These are phyloP conservation scores for Premnoplex brunnescens DNA, from an alignment of 2,797 vertebrate species.

Conservation along the genomic window DNA sequence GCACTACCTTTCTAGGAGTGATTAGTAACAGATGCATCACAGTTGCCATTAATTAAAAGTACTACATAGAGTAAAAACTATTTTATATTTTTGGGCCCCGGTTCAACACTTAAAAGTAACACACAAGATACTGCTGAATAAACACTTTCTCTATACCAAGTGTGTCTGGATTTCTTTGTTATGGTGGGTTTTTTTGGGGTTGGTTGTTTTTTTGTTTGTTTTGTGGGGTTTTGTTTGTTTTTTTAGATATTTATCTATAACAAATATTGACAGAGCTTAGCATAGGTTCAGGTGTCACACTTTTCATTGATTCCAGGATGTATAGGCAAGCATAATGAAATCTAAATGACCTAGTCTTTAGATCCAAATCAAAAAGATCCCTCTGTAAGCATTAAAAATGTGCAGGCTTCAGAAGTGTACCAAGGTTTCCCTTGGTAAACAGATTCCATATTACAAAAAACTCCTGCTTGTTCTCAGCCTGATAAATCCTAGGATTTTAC, in stretches of 20 bases:
- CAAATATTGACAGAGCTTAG: background rate
- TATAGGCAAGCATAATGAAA: background rate
- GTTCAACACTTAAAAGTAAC: background rate
- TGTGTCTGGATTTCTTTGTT: background rate
- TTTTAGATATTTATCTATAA: background rate
- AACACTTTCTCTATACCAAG: background rate
- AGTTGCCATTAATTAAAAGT: background rate
- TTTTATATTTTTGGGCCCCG: background rate
- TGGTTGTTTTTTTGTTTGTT: background rate
- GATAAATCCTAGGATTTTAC: background rate
- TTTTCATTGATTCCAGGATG: background rate
- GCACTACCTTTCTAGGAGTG: background rate
- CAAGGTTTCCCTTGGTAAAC: background rate
- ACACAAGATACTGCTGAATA: background rate
- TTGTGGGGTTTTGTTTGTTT: background rate
- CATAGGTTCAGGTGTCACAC: background rate
- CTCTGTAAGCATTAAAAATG: background rate
- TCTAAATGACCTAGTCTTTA: background rate
- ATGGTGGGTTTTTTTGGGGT: background rate
- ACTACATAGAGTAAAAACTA: background rate
- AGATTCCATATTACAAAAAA: background rate
- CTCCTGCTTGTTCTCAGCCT: background rate
- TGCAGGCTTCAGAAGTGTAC: background rate
- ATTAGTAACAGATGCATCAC: background rate
- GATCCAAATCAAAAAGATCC: background rate